Evolutionary conservation across 1,140 invertebrate genomes (phyloP).

Genomic region (Trialeurodes vaporariorum): DNA sequence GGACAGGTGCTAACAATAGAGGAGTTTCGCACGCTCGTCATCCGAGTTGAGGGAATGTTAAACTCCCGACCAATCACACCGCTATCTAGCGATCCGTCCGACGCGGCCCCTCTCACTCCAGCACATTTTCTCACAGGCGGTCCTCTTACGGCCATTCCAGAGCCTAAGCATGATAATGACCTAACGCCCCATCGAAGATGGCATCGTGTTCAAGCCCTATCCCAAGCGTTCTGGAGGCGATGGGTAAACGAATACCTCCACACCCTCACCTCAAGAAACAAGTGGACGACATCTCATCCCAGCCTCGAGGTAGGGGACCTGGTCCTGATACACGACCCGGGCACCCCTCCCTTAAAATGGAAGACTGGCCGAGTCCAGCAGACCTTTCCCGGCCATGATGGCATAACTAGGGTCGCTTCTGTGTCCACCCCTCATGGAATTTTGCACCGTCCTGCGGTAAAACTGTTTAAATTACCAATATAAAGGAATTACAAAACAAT

Average conservation of each 20-base stretch:
- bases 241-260: constrained; percentile 11
- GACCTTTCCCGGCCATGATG: too few relatives aligned
- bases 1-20: too few relatives aligned
- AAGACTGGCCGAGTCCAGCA: too few relatives aligned
- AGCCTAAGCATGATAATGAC: neutral
- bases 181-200: neutral
- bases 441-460: too few relatives aligned
- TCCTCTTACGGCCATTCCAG: constrained; percentile 13
- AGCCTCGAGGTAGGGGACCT: neutral
- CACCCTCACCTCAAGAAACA: neutral
- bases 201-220: neutral
- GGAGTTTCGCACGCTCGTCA: constrained; percentile 26
- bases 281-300: constrained; percentile 13
- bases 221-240: constrained; percentile 11
- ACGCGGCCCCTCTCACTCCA: constrained; percentile 28
- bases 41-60: constrained; percentile 28
- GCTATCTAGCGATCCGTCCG: constrained; percentile 14
- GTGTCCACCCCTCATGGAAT: too few relatives aligned
- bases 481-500: too few relatives aligned
- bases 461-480: too few relatives aligned
- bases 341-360: neutral
- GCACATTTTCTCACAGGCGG: constrained; percentile 30
- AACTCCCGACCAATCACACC: constrained; percentile 31
- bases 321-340: neutral
- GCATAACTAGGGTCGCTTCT: too few relatives aligned